Base-by-base conservation (phyloP, 2,113 vertebrate species). In the Uropsilus gracilis region DNA sequence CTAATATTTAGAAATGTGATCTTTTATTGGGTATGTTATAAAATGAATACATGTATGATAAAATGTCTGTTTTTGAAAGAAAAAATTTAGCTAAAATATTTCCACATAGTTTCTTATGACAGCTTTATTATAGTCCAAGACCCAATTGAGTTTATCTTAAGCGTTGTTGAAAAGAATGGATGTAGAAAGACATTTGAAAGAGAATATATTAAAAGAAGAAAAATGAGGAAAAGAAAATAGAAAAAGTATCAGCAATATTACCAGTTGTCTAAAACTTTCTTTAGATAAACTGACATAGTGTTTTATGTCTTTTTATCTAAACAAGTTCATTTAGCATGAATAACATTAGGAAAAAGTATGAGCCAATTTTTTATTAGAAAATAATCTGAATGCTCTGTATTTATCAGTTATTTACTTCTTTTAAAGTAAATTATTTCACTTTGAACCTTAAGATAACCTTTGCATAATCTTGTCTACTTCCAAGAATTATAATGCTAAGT, bases 291-390 rank as follows among this genome's bases (percentile, higher is more conserved):
- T 44, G 3, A 20, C 76, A 53, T 1, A 48, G 22, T 71, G 28
- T 73, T 93, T 91, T 77, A 42, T 68, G 39, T 83, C 3, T 94
- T 94, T 83, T 94, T 37, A n/a, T 90, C 30, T 86, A 76, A 95
- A 92, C 26, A 2, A 20, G 72, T 71, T 86, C 90, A 76, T 34
- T 94, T 89, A 53, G 64, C 34, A 59, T 80, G 92, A 88, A 63
- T 64, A 34, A 11, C 55, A 53, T 72, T 85, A 46, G 26, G 24
- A 87, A 95, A 93, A 94, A 61, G 0, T 37, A 53, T 63, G 77
- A 81, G 39, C 20, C 24, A 80, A 73, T 50, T 86, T 95, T 7
- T 81, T 64, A 90, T 42, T 76, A 20, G 12, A 64, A 83, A 94
- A 48, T 89, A 73, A 93, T 28, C 3, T 46, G 92, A 76, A 71